Percentiles rank a stretch among this genome's conserved stretches.
Conservation (phyloP, 2,113 vertebrate genomes). For the Sphyrna mokarran region DNA sequence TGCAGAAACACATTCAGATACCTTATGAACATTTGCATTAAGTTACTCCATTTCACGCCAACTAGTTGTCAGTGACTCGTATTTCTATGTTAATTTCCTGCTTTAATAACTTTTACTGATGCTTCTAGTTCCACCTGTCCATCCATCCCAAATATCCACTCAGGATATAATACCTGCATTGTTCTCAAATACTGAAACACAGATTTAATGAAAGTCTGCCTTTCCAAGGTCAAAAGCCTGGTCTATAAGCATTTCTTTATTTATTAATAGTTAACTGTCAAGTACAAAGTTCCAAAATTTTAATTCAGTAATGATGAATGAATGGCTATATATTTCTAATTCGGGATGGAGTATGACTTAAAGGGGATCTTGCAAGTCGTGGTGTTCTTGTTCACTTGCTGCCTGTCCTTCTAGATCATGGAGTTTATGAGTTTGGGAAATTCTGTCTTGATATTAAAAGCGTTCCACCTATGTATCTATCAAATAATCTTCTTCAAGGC, state of each 20-base stretch:
- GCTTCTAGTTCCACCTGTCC: background rate
- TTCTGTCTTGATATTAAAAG: background rate
- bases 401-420: no score
- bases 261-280: no score
- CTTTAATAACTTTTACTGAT: background rate
- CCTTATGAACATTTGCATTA: background rate
- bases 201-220: background rate
- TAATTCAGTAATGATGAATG: no score
- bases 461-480: background rate
- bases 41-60: background rate
- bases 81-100: background rate
- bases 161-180: background rate
- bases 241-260: background rate
- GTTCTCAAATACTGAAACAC: background rate
- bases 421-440: no score
- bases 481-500: background rate
- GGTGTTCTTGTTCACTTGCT: no score
- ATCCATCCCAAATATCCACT: background rate
- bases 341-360: no score
- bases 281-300: no score
- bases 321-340: no score
- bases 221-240: background rate
- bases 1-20: background rate
- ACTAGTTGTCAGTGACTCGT: background rate
- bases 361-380: no score